Conservation (phyloP, 2,797 vertebrate genomes). For the Sebastiscus albofasciatus region DNA sequence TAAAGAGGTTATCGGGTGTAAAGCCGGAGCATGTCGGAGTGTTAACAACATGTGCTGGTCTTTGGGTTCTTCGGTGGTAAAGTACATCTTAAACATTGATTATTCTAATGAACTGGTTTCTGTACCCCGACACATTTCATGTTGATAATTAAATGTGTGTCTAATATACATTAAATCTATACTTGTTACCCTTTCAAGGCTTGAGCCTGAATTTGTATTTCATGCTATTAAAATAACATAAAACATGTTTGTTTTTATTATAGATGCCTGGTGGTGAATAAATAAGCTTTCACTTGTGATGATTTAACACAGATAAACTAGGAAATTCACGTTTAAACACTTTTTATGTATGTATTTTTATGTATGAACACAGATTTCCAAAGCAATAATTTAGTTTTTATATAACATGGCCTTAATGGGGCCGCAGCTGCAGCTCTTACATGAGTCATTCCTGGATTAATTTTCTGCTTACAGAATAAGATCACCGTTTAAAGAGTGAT, state of each 20-base stretch:
- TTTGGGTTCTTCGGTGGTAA: neutral
- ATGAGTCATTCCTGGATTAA: too few relatives aligned
- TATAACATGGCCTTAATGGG: too few relatives aligned
- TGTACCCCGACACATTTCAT: neutral
- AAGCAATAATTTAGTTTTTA: too few relatives aligned
- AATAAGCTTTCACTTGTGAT: too few relatives aligned
- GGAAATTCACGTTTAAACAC: too few relatives aligned
- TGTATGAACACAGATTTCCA: too few relatives aligned
- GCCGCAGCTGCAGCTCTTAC: too few relatives aligned
- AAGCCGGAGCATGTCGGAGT: neutral
- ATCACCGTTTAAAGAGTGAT: too few relatives aligned
- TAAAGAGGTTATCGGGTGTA: neutral
- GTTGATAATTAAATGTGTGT: neutral
- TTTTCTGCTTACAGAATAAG: too few relatives aligned
- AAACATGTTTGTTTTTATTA: neutral
- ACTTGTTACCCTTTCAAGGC: neutral
- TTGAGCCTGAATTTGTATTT: neutral
- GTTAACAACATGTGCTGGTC: neutral
- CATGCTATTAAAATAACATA: too few relatives aligned
- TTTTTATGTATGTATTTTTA: too few relatives aligned
- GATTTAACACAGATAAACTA: too few relatives aligned
- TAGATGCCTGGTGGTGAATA: neutral
- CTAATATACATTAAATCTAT: neutral
- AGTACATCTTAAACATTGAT: neutral
- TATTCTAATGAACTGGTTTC: neutral